Conservation (phyloP, 2,113 vertebrate genomes). For the Tapirus terrestris region DNA sequence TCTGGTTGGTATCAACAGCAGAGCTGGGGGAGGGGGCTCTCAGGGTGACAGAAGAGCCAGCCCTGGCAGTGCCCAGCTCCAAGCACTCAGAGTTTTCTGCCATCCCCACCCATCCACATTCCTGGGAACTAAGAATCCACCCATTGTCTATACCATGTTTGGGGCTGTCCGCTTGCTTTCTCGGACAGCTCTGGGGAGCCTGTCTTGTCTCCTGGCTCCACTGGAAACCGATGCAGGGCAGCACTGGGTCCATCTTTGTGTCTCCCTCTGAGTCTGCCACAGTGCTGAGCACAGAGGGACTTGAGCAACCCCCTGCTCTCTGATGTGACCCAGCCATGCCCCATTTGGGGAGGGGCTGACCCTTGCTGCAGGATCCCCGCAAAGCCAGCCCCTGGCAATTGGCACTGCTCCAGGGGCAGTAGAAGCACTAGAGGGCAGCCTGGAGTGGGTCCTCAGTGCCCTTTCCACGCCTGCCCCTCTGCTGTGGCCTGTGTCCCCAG, state of each 20-base stretch:
- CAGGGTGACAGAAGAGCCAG: accelerated
- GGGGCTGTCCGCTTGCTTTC: background rate
- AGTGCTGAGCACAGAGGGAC: background rate
- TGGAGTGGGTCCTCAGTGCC: background rate
- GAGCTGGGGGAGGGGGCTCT: background rate
- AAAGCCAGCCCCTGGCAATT: background rate
- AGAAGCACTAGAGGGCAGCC: background rate
- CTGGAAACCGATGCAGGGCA: background rate
- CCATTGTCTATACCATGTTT: background rate
- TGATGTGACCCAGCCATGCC: background rate
- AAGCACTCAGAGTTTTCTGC: background rate
- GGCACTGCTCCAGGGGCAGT: no score
- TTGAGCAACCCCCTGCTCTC: background rate
- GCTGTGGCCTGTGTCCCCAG: background rate
- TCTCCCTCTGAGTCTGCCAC: background rate
- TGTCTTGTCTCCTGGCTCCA: background rate
- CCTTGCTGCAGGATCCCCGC: background rate
- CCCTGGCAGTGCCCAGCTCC: background rate
- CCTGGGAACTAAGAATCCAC: background rate
- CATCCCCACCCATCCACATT: background rate
- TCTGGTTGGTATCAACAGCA: background rate
- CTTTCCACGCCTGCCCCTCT: background rate
- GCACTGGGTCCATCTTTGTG: background rate
- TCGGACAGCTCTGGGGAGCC: background rate
- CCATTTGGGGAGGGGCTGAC: background rate